These are phyloP conservation scores for Rhipidura dahli DNA, from an alignment of 2,113 vertebrate genomes.

Conservation along the genomic window DNA sequence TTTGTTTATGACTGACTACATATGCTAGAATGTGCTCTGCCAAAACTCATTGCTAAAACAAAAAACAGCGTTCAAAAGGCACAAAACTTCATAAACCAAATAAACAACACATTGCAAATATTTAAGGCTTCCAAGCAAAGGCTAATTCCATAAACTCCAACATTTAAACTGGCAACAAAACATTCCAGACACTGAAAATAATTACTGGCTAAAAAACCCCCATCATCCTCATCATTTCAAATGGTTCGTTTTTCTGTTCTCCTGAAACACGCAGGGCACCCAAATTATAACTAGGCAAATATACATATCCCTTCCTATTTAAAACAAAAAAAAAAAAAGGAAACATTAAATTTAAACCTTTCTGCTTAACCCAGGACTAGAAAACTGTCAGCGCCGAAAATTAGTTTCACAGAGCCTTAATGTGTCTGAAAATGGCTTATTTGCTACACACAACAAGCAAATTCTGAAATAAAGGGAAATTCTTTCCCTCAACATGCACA, in stretches of 20 bases:
- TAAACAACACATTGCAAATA: conserved; percentile 18
- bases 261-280: neutral
- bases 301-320: neutral
- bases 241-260: neutral
- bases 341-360: neutral
- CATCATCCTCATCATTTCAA: neutral
- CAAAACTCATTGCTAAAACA: conserved; percentile 15
- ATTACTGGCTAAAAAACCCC: neutral
- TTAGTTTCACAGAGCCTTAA: conserved; percentile 26
- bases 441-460: conserved; percentile 35
- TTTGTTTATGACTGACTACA: conserved; percentile 9
- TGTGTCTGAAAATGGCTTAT: conserved; percentile 19
- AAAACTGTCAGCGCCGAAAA: conserved; percentile 28
- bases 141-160: neutral
- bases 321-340: neutral
- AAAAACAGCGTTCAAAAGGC: neutral
- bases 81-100: conserved; percentile 25
- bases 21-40: neutral
- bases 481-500: neutral
- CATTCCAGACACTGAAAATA: neutral
- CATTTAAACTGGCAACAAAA: neutral
- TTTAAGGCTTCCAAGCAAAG: neutral
- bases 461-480: conserved; percentile 5
- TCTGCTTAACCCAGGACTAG: neutral
- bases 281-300: neutral